These are phyloP conservation scores for Calyptomena viridis DNA, from an alignment of 2,113 vertebrate genomes.

Conservation along the genomic window DNA sequence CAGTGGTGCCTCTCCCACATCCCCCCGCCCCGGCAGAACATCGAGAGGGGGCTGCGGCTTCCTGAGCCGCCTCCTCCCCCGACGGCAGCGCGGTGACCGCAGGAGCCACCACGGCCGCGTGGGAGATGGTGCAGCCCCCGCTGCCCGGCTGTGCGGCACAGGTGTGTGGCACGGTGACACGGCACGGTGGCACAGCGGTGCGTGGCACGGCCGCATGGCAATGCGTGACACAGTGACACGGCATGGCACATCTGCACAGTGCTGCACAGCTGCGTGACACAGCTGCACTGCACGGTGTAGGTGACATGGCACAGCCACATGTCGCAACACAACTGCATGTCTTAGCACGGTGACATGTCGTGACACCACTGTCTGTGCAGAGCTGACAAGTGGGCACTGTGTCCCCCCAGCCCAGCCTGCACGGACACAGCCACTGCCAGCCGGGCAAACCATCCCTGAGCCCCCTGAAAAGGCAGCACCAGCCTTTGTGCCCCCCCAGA, in stretches of 20 bases:
- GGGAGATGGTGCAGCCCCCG: background rate
- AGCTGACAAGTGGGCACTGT: background rate
- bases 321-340: background rate
- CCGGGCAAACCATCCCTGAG: fast-evolving
- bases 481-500: too few species aligned
- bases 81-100: background rate
- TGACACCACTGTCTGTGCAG: fast-evolving
- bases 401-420: background rate
- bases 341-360: background rate
- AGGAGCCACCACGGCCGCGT: background rate
- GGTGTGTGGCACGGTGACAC: background rate
- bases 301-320: background rate
- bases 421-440: fast-evolving
- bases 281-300: background rate
- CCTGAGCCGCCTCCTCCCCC: background rate
- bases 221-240: background rate
- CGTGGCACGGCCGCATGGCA: background rate
- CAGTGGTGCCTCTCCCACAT: fast-evolving
- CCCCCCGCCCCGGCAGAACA: background rate
- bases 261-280: background rate
- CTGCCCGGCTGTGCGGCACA: background rate
- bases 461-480: background rate
- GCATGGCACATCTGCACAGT: background rate
- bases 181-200: background rate
- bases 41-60: background rate